Evolutionary conservation across 1,140 invertebrate species (phyloP).

Genomic region (Drosophila murphyi): DNA sequence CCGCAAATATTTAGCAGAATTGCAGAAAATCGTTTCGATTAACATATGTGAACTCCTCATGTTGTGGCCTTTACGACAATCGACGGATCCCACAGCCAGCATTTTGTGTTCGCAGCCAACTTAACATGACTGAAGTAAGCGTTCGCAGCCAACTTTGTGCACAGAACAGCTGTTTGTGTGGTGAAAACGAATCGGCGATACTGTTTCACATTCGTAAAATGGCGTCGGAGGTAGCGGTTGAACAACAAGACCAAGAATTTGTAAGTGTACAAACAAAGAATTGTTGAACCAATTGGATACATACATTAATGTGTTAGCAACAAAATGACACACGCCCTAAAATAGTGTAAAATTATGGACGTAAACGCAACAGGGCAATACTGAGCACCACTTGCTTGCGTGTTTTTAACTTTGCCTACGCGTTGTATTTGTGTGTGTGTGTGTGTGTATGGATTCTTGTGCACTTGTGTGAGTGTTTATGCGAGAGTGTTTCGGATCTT

Average conservation of each 20-base stretch:
- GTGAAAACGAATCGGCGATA: constrained; percentile 47
- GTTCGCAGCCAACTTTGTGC: constrained; percentile 42
- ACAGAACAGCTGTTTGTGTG: constrained; percentile 47
- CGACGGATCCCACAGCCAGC: background rate
- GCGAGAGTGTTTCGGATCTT: constrained; percentile 15
- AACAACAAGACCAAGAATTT: constrained; percentile 59
- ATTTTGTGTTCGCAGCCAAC: constrained; percentile 19
- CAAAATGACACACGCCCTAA: constrained; percentile 27
- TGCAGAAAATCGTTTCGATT: background rate
- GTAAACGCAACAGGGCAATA: constrained; percentile 8
- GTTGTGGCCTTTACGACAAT: background rate
- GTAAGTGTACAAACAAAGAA: constrained; percentile 51
- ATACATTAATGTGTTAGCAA: constrained; percentile 23
- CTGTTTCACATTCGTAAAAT: constrained; percentile 59
- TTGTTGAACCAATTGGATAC: constrained; percentile 45
- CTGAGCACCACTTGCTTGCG: constrained; percentile 35
- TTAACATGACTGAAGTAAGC: constrained; percentile 10
- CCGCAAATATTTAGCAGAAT: too few species aligned
- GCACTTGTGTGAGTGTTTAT: constrained; percentile 29
- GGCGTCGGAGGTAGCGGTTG: constrained; percentile 58
- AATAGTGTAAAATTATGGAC: constrained; percentile 23
- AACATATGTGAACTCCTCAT: background rate
- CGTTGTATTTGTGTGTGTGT: constrained; percentile 20
- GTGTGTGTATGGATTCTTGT: constrained; percentile 9
- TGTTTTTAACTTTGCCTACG: constrained; percentile 31